These are phyloP conservation scores for Echeneis naucrates DNA, from an alignment of 2,797 vertebrate genomes.

Conservation along the genomic window DNA sequence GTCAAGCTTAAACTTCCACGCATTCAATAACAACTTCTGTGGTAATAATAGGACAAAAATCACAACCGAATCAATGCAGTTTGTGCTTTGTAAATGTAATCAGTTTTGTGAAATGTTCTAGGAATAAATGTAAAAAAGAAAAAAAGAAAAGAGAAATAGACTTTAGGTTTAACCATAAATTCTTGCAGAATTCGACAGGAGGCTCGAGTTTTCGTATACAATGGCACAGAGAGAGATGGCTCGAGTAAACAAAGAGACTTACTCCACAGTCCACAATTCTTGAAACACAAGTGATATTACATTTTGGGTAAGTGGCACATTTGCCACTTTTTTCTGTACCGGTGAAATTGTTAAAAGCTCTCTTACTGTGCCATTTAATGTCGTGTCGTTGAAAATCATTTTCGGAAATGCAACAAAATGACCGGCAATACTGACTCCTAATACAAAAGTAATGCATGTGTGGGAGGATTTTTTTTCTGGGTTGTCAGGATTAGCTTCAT, in stretches of 20 bases:
- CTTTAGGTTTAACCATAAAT: neutral
- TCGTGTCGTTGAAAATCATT: neutral
- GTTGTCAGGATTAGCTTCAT: neutral
- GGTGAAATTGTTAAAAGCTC: neutral
- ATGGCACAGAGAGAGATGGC: neutral
- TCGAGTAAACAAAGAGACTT: neutral
- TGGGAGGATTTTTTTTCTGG: neutral
- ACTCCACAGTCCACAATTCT: neutral
- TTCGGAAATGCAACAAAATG: neutral
- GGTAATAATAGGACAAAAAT: neutral
- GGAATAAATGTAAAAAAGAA: neutral
- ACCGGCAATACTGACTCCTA: neutral
- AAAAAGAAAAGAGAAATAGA: constrained; percentile 1
- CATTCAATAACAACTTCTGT: neutral
- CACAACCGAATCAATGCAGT: neutral
- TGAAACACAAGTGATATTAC: neutral
- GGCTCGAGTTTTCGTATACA: neutral
- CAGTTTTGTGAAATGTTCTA: no score
- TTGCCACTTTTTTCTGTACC: neutral
- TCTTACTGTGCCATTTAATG: no score
- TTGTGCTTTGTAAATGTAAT: no score
- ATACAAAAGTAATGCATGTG: neutral
- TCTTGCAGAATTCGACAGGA: neutral
- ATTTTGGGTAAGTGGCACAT: neutral
- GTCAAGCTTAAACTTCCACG: no score